Percentiles rank a stretch among this genome's conserved stretches.
phyloP scores from a whole-genome alignment of 2,113 vertebrate species.

The Alligator mississippiensis region DNA sequence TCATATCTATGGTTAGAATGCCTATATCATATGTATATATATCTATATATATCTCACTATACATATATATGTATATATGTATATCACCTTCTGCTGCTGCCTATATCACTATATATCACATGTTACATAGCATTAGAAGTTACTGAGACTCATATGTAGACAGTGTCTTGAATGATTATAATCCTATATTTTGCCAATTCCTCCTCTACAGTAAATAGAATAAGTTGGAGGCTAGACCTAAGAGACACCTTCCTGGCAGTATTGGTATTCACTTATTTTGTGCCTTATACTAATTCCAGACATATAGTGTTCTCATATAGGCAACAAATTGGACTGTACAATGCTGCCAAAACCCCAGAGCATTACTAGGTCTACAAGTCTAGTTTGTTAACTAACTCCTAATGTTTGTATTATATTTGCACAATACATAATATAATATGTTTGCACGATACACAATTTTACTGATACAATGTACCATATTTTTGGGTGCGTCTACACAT shows the following conservation, averaged over 20 bases:
- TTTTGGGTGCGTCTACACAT: background rate
- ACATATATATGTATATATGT: no score
- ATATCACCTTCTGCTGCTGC: no score
- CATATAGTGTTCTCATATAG: background rate
- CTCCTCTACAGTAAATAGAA: background rate
- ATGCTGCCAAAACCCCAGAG: background rate
- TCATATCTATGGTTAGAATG: no score
- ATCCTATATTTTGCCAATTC: background rate
- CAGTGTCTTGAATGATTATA: background rate
- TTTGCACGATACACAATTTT: background rate
- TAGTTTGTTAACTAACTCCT: constrained; percentile 25
- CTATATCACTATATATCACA: background rate
- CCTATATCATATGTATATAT: no score
- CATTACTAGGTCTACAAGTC: background rate
- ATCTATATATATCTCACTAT: no score
- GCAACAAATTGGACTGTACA: background rate
- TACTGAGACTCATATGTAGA: background rate
- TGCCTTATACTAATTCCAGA: background rate
- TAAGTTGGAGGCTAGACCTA: background rate
- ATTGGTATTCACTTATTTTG: constrained; percentile 11
- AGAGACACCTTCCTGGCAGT: background rate
- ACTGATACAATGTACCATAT: background rate
- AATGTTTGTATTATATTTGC: constrained; percentile 39
- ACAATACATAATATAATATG: background rate
- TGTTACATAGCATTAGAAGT: background rate